These are phyloP conservation scores for Pelvicachromis taeniatus DNA, from an alignment of 2,113 vertebrate genomes.

Conservation along the genomic window DNA sequence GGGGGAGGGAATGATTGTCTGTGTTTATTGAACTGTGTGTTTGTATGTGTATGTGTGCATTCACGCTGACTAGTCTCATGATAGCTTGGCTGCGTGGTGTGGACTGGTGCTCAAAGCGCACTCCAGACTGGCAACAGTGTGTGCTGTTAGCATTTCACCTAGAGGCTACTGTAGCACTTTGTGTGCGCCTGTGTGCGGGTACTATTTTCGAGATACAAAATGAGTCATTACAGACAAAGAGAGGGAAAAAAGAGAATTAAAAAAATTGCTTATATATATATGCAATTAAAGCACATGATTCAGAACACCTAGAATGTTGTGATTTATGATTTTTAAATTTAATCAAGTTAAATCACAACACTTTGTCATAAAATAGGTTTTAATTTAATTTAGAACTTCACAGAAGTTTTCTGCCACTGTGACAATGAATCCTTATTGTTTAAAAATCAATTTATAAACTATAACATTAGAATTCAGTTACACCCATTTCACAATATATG, in stretches of 20 bases:
- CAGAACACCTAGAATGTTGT: background rate
- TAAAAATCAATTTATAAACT: background rate
- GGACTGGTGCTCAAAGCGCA: slow-evolving; percentile 66
- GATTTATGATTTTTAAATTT: background rate
- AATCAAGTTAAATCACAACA: background rate
- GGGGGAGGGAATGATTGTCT: slow-evolving; percentile 49
- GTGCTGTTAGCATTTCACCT: slow-evolving; percentile 16
- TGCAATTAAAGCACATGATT: background rate
- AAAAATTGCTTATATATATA: background rate
- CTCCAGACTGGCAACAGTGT: slow-evolving; percentile 34
- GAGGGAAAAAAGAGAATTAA: background rate
- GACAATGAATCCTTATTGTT: background rate
- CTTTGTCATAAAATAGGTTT: background rate
- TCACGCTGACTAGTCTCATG: slow-evolving; percentile 52
- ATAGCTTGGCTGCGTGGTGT: slow-evolving; percentile 43
- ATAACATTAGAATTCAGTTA: background rate
- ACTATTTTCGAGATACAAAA: background rate
- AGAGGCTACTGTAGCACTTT: slow-evolving; percentile 10
- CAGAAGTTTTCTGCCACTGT: background rate
- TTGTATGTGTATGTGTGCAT: slow-evolving; percentile 35
- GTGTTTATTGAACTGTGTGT: slow-evolving; percentile 53
- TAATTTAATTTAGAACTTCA: background rate
- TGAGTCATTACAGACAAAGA: background rate
- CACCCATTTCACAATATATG: background rate
- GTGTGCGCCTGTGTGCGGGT: background rate